phyloP scores from a whole-genome alignment of 2,888 invertebrate species.

The Drosophila ustulata region DNA sequence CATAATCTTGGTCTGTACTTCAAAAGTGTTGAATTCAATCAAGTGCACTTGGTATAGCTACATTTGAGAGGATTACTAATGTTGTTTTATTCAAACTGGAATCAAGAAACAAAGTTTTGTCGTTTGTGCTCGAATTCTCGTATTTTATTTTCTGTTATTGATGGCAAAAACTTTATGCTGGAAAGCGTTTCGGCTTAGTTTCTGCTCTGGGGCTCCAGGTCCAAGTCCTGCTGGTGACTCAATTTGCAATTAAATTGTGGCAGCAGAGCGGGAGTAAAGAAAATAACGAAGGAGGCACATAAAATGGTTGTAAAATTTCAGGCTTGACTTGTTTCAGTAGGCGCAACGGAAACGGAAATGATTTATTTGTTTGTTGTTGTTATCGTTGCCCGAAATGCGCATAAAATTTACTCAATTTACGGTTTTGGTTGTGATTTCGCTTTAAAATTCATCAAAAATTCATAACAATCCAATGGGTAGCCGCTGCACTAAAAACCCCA shows the following conservation, averaged over 20 bases:
- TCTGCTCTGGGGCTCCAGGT: constrained; percentile 16
- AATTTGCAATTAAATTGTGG: constrained; percentile 57
- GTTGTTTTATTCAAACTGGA: constrained; percentile 18
- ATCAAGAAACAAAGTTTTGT: constrained; percentile 35
- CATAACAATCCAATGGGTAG: constrained; percentile 47
- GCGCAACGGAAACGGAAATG: constrained; percentile 70
- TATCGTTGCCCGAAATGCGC: constrained; percentile 32
- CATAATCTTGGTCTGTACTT: not conserved
- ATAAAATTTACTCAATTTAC: constrained; percentile 47
- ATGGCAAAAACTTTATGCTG: constrained; percentile 32
- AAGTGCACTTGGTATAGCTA: constrained; percentile 5
- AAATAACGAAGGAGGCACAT: constrained; percentile 19
- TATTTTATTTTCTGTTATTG: constrained; percentile 13
- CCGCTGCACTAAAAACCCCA: constrained; percentile 38
- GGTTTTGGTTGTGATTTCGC: constrained; percentile 30
- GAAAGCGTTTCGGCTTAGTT: constrained; percentile 6
- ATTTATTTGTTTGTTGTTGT: constrained; percentile 46
- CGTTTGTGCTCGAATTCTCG: not conserved
- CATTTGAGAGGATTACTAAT: constrained; percentile 12
- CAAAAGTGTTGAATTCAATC: constrained; percentile 12
- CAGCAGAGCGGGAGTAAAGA: not conserved
- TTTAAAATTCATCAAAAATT: constrained; percentile 55
- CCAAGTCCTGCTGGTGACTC: constrained; percentile 36
- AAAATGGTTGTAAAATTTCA: constrained; percentile 64
- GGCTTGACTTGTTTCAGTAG: constrained; percentile 59